phyloP scores from a whole-genome alignment of 2,888 invertebrate genomes.

The Patella ulyssiponensis region DNA sequence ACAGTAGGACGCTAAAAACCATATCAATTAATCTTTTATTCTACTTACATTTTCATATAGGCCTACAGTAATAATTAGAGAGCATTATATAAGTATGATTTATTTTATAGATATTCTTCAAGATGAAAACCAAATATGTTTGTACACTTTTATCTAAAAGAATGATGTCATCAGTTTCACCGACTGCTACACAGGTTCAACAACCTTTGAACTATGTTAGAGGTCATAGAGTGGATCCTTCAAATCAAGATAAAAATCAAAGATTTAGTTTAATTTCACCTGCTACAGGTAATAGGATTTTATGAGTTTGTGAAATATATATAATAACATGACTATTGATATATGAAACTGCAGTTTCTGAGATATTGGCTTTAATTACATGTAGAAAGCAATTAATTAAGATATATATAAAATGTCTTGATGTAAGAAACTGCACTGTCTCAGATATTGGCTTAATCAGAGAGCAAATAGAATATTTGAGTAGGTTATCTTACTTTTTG shows the following conservation, averaged over 20 bases:
- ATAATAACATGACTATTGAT: not conserved
- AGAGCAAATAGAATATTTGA: no score
- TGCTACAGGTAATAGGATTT: conserved; percentile 60
- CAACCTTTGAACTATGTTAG: conserved; percentile 60
- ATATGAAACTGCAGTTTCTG: not conserved
- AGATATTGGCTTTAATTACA: no score
- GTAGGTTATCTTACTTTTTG: no score
- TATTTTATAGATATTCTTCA: not conserved
- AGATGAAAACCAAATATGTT: not conserved
- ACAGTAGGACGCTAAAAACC: not conserved
- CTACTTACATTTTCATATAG: not conserved
- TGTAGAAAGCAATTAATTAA: no score
- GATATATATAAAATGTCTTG: no score
- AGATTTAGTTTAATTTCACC: conserved; percentile 58
- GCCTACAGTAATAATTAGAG: not conserved
- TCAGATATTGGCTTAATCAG: no score
- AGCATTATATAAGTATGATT: not conserved
- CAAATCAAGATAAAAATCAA: conserved; percentile 36
- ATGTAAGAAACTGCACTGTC: no score
- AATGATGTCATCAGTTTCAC: conserved; percentile 17
- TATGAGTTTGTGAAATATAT: not conserved
- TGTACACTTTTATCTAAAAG: not conserved
- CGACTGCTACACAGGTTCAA: conserved; percentile 42
- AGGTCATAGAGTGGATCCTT: conserved; percentile 56
- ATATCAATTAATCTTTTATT: not conserved